Evolutionary conservation across 2,797 vertebrate genomes (phyloP), one percentile per base, ranked within the genome.

Genomic region (Lutjanus campechanus): DNA sequence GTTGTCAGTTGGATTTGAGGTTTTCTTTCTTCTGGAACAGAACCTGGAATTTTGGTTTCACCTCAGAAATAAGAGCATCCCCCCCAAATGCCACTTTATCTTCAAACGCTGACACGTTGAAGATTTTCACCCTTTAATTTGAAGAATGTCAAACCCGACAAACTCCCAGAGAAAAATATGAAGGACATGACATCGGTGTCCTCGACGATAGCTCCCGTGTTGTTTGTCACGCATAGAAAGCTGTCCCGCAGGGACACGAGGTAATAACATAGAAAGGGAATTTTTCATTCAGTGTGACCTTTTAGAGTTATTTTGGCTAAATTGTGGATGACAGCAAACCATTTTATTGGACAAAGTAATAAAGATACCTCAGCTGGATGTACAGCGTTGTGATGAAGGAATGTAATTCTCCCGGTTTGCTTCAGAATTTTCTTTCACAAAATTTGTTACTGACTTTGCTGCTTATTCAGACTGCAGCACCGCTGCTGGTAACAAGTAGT

Each of bases 281-380:
- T 79, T 73, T 62, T 62, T 69, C 22, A 73, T 29, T 65, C n/a
- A 2, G 2, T 36, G 1, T 51, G 53, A 65, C 61, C 70, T 85
- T 59, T 67, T 29, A 3, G 61, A 69, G 44, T 40, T 59, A 15
- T 29, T 63, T 47, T 41, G 8, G 43, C 19, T 17, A 71, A 73
- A 58, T 36, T 58, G 11, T 41, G 29, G n/a, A 41, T 50, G 43
- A 53, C 19, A 56, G 16, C 9, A 2, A 69, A 64, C 25, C 25
- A 16, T 29, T 73, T 65, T 15, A 12, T 0, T 8, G 60, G 29
- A 49, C 56, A 60, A 13, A 73, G 16, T 3, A 12, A 29, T 17
- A 16, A 20, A 43, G 50, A 53, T 46, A 17, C 1, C 41, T 55
- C 5, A 25, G 7, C 16, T 44, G 11, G 4, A 47, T 58, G 8